Evolutionary conservation across 2,888 invertebrate genomes (phyloP).

Genomic region (Acanthococcus lagerstroemiae): DNA sequence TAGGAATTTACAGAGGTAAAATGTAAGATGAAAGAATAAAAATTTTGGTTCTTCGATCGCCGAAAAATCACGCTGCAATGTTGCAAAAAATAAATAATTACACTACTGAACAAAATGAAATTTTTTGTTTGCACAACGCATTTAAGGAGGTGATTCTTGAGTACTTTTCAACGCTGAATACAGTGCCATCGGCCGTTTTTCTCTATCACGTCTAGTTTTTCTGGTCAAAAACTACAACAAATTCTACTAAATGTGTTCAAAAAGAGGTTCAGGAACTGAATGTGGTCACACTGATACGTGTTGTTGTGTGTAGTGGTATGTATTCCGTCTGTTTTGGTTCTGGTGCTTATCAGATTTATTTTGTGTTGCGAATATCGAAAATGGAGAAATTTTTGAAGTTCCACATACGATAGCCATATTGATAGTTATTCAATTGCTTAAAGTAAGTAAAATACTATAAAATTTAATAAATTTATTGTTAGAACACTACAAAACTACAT

Average conservation of each 20-base stretch:
- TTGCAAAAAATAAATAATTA: neutral
- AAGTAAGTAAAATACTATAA: too few species aligned
- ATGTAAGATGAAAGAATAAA: too few species aligned
- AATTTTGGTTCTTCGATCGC: too few species aligned
- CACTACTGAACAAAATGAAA: neutral
- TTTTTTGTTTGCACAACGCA: neutral
- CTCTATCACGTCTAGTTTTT: neutral
- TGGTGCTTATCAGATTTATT: neutral
- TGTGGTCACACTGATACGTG: neutral
- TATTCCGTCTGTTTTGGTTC: too few species aligned
- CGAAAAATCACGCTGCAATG: neutral
- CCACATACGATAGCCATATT: too few species aligned
- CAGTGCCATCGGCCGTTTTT: neutral
- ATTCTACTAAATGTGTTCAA: neutral
- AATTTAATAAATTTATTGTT: too few species aligned
- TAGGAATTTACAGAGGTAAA: too few species aligned
- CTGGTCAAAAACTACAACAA: neutral
- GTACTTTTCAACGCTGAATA: neutral
- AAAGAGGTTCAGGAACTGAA: neutral
- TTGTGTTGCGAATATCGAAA: too few species aligned
- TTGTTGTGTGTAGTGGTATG: too few species aligned
- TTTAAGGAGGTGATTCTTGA: neutral
- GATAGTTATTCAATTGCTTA: too few species aligned
- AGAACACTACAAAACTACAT: neutral
- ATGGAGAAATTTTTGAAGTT: too few species aligned